These are phyloP conservation scores for Pheosia tremula DNA, from an alignment of 2,888 invertebrate species.

Conservation along the genomic window DNA sequence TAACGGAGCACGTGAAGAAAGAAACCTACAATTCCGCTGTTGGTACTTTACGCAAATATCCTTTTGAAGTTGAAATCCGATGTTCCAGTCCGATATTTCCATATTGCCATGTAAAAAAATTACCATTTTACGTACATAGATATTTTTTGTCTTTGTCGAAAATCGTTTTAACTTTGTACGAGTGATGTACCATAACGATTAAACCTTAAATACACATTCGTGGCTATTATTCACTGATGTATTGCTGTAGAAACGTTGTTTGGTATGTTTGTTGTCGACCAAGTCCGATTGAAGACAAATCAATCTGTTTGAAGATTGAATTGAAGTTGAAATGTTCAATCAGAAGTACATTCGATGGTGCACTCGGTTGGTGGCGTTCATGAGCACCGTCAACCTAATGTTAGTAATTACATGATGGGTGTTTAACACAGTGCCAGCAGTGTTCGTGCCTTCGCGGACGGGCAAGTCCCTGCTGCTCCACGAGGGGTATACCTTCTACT, in stretches of 20 bases:
- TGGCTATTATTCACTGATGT: slow-evolving; percentile 25
- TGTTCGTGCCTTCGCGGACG: slow-evolving; percentile 81
- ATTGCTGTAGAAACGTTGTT: slow-evolving; percentile 3
- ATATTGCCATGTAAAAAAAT: background rate
- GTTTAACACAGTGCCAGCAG: slow-evolving; percentile 68
- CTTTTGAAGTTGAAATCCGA: too few species aligned
- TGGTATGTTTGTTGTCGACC: slow-evolving; percentile 13
- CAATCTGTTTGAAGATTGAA: slow-evolving; percentile 19
- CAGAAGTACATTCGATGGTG: slow-evolving; percentile 26
- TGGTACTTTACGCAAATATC: too few species aligned
- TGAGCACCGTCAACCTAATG: slow-evolving; percentile 38
- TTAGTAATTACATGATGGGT: slow-evolving; percentile 38
- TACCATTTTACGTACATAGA: background rate
- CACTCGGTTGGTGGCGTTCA: slow-evolving; percentile 31
- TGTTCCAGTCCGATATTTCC: background rate
- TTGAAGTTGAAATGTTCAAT: slow-evolving; percentile 23
- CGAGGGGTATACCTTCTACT: slow-evolving; percentile 78
- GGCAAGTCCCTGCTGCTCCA: slow-evolving; percentile 78
- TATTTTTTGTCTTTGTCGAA: background rate
- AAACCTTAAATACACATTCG: slow-evolving; percentile 24
- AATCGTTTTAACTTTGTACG: slow-evolving; percentile 14
- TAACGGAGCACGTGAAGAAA: too few species aligned
- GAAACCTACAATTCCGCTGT: too few species aligned
- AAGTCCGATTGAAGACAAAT: slow-evolving; percentile 18
- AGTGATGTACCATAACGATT: slow-evolving; percentile 17